Evolutionary conservation across 2,888 invertebrate species (phyloP), one percentile per base, ranked within the genome.

Genomic region (Panopea generosa): DNA sequence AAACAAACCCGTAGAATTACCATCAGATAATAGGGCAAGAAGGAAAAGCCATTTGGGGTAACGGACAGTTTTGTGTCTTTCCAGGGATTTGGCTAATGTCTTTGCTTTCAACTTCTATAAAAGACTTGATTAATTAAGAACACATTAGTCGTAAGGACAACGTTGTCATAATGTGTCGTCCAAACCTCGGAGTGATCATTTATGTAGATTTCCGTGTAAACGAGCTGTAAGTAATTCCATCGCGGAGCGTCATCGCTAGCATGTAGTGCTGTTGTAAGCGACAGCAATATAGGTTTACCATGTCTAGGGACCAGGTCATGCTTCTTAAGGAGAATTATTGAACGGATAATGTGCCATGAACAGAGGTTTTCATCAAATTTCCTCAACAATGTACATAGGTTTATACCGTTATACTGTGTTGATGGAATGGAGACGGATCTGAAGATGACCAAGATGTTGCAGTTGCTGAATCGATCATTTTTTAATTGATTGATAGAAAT

Each of bases 71-170:
- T 59, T 52, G 40, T 45, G 53, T 52, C 56, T 61, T 65, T 63
- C 59, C 50, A 45, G 72, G 76, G 62, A 74, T 72, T 66, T 72
- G 72, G 57, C 56, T 72, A 62, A 72, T 72, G 70, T 66, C 73
- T 67, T 59, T 38, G 63, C 76, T 73, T 77, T 74, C 80, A 77
- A 55, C 40, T 68, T 77, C 73, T 68, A 77, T 80, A 73, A 77
- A 76, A 75, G 73, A 76, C 76, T 80, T 76, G 80, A 80, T 80
- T 80, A 80, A 80, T 80, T 80, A 80, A 63, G 80, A 67, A 73
- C 76, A 73, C 80, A 80, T 80, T 80, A 74, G 70, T 22, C 22
- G 29, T 27, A 33, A 65, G 65, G 63, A 73, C 76, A 65, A 38
- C 47, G 55, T 47, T 70, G 80, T 76, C 69, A 68, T 80, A 67